These are phyloP conservation scores for Hippocampus comes DNA, from an alignment of 2,113 vertebrate species.

Conservation along the genomic window DNA sequence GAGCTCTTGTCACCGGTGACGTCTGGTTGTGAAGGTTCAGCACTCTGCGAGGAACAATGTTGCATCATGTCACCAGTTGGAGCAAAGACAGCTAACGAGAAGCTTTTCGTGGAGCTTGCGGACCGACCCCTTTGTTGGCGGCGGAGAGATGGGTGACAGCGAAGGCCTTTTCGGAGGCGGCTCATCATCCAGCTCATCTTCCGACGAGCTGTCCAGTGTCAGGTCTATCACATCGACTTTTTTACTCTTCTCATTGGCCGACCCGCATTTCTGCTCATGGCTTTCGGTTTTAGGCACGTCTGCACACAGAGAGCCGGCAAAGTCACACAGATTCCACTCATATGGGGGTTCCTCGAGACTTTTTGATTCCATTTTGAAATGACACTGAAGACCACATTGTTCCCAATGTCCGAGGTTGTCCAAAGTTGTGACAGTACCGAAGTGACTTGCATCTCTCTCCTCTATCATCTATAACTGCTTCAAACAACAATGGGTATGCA, in stretches of 20 bases:
- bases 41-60: constrained; percentile 61
- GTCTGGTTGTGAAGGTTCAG: constrained; percentile 88
- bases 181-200: constrained; percentile 89
- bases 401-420: too few relatives aligned
- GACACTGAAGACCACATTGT: neutral
- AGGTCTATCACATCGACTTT: constrained; percentile 96
- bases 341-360: neutral
- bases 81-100: neutral
- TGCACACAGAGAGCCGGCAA: constrained; percentile 24
- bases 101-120: neutral
- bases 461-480: too few relatives aligned
- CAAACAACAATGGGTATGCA: too few relatives aligned
- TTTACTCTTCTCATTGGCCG: constrained; percentile 77
- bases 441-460: too few relatives aligned
- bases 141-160: constrained; percentile 85
- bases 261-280: constrained; percentile 83
- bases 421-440: too few relatives aligned
- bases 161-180: constrained; percentile 86
- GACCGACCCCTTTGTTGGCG: constrained; percentile 86
- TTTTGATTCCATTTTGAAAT: too few relatives aligned
- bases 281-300: constrained; percentile 81
- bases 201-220: constrained; percentile 95
- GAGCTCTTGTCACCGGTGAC: constrained; percentile 88
- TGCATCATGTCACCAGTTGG: neutral
- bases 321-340: constrained; percentile 3